A percentile compares a stretch with the other conserved stretches of the same genome.
phyloP scores from a whole-genome alignment of 2,888 invertebrate genomes.

The Pollenia griseotomentosa region DNA sequence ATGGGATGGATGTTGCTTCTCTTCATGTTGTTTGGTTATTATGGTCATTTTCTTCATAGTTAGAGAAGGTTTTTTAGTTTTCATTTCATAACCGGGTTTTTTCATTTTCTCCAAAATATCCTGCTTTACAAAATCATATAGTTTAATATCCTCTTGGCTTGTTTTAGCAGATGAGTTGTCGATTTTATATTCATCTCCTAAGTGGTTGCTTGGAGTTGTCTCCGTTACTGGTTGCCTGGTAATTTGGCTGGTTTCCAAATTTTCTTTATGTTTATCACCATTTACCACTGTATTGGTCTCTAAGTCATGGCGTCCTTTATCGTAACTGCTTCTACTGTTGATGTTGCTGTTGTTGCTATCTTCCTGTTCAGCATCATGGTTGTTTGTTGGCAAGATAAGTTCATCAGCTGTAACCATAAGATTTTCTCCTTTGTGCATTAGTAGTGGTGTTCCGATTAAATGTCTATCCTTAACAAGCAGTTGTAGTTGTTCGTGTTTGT shows the following conservation, averaged over 20 bases:
- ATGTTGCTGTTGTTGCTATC: conserved; percentile 46
- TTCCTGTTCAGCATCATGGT: conserved; percentile 74
- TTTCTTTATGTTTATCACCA: conserved; percentile 77
- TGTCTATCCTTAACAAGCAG: conserved; percentile 82
- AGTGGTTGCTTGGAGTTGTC: conserved; percentile 15
- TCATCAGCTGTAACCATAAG: conserved; percentile 81
- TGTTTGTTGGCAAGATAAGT: conserved; percentile 76
- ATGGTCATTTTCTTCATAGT: conserved; percentile 81
- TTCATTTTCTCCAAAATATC: conserved; percentile 41
- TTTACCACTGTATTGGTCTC: conserved; percentile 57
- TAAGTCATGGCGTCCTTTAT: conserved; percentile 28
- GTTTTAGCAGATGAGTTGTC: conserved; percentile 45
- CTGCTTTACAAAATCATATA: not conserved
- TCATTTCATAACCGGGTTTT: conserved; percentile 71
- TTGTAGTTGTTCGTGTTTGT: conserved; percentile 80
- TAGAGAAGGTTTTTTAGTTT: conserved; percentile 77
- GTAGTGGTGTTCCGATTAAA: conserved; percentile 83
- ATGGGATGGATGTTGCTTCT: conserved; percentile 1
- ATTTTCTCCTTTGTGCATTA: conserved; percentile 83
- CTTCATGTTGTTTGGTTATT: conserved; percentile 78
- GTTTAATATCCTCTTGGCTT: conserved; percentile 8
- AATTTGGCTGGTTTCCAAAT: conserved; percentile 61
- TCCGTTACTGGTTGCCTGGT: conserved; percentile 27
- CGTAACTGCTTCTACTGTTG: conserved; percentile 34
- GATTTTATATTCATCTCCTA: conserved; percentile 21